Conservation (phyloP, 2,888 invertebrate species). For the Antheraea yamamai region DNA sequence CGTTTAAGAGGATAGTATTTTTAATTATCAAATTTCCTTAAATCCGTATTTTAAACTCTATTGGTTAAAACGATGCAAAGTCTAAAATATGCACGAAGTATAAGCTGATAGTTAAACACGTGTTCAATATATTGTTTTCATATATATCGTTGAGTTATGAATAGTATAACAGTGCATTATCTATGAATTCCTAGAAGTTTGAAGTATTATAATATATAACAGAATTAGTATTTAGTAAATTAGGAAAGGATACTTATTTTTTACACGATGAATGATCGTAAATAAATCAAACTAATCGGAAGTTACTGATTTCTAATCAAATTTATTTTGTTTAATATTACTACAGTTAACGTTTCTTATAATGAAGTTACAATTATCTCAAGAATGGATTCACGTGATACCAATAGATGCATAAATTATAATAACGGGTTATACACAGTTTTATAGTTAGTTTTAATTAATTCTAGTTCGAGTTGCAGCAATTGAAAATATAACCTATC, state of each 20-base stretch:
- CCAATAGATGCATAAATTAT: neutral
- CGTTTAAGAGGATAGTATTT: too few species aligned
- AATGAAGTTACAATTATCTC: neutral
- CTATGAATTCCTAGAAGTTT: too few species aligned
- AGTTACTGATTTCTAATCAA: too few species aligned
- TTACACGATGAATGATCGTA: neutral
- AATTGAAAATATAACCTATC: slow-evolving; percentile 13
- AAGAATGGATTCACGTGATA: neutral
- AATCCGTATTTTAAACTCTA: too few species aligned
- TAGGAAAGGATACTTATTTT: neutral
- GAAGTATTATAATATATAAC: too few species aligned
- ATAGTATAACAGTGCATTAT: too few species aligned
- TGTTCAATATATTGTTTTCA: too few species aligned
- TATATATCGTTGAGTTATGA: too few species aligned
- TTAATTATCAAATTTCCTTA: too few species aligned
- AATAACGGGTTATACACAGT: neutral
- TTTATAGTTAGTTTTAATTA: neutral
- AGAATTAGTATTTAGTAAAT: neutral
- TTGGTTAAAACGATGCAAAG: neutral
- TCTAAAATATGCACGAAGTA: neutral
- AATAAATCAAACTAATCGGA: too few species aligned
- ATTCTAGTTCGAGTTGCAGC: neutral
- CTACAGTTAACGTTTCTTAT: neutral
- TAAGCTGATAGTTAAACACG: neutral
- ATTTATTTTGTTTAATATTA: too few species aligned